Conservation (phyloP, 23 tunicate species). For the Styela clava region DNA sequence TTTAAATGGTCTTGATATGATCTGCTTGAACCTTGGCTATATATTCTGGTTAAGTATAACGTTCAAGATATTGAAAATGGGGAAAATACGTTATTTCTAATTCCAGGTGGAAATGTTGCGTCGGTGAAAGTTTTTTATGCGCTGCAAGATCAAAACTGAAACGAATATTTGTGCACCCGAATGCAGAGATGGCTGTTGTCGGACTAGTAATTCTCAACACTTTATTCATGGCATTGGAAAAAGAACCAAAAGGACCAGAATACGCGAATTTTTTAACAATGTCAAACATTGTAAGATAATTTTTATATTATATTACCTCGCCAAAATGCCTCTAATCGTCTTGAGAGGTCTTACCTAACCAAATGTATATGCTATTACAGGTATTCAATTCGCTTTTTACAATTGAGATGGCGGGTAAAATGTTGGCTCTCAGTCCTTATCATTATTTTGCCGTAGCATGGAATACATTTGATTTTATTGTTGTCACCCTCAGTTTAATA, state of each 20-base stretch:
- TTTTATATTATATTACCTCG: neutral
- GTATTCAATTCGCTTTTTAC: constrained; percentile 69
- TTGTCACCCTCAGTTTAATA: constrained; percentile 70
- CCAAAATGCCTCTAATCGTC: neutral
- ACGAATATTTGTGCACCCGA: constrained; percentile 42
- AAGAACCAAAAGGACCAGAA: constrained; percentile 44
- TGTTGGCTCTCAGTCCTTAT: constrained; percentile 64
- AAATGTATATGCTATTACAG: constrained; percentile 30
- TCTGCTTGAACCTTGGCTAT: no score
- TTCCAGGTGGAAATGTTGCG: constrained; percentile 74
- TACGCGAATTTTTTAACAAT: constrained; percentile 22
- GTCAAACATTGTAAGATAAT: constrained; percentile 53
- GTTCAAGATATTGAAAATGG: no score
- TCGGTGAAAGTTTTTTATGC: constrained; percentile 51
- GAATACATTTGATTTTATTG: constrained; percentile 85
- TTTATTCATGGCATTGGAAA: constrained; percentile 73
- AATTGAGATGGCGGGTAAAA: constrained; percentile 63
- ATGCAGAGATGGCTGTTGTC: constrained; percentile 79
- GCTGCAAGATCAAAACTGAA: constrained; percentile 36
- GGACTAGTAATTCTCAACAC: constrained; percentile 71
- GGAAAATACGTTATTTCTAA: no score
- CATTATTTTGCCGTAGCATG: constrained; percentile 58
- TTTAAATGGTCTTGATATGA: no score
- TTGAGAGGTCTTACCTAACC: neutral
- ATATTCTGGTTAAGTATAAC: no score